These are phyloP conservation scores for Anastrepha obliqua DNA, from an alignment of 1,140 invertebrate genomes.

Conservation along the genomic window DNA sequence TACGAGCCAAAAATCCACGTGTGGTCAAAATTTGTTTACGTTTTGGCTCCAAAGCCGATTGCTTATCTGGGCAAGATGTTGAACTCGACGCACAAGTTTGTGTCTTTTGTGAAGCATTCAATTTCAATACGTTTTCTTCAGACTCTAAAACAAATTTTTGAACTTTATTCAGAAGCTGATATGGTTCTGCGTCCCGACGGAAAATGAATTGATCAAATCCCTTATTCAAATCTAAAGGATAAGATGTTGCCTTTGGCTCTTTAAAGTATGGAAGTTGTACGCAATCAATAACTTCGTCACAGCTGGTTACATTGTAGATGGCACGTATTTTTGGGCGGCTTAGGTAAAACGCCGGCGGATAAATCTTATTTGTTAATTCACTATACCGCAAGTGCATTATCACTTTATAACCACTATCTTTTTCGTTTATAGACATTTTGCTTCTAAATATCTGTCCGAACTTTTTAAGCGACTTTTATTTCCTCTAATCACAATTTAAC, in stretches of 20 bases:
- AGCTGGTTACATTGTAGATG: neutral
- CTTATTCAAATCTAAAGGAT: conserved; percentile 35
- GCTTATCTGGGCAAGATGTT: neutral
- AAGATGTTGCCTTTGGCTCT: neutral
- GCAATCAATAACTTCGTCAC: neutral
- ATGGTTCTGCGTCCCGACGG: neutral
- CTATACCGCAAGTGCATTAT: neutral
- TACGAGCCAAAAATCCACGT: neutral
- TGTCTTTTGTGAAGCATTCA: neutral
- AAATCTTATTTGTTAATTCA: neutral
- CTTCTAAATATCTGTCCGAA: neutral
- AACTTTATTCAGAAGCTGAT: neutral
- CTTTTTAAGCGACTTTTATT: too few relatives aligned
- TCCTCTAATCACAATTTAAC: too few relatives aligned
- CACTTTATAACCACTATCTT: neutral
- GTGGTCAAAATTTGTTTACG: neutral
- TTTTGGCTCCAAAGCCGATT: neutral
- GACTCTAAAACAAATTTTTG: neutral
- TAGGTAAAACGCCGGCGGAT: neutral
- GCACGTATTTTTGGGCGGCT: neutral
- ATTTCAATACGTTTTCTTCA: neutral
- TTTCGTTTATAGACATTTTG: neutral
- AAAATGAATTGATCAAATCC: conserved; percentile 31
- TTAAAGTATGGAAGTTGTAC: neutral
- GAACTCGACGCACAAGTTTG: neutral